phyloP scores from a whole-genome alignment of 2,888 invertebrate species.

The Polydrusus pterygomalis region DNA sequence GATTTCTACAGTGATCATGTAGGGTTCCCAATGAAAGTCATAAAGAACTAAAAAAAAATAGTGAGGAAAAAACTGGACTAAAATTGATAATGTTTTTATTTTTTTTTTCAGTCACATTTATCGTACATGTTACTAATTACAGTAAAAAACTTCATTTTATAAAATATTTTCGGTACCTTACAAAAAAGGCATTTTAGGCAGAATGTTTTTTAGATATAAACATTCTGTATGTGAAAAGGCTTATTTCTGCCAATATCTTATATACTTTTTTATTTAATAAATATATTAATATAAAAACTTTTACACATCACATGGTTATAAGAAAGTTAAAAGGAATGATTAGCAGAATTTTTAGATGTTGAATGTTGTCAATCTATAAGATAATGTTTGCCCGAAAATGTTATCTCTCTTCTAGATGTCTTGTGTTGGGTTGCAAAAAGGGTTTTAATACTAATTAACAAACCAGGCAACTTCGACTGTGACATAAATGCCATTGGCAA shows the following conservation, averaged over 20 bases:
- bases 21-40: too few relatives aligned
- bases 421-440: too few relatives aligned
- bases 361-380: too few relatives aligned
- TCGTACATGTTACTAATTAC: constrained; percentile 62
- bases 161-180: constrained; percentile 61
- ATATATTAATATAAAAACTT: constrained; percentile 52
- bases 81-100: constrained; percentile 37
- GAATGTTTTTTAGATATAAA: constrained; percentile 47
- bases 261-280: constrained; percentile 33
- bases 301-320: constrained; percentile 53
- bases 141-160: constrained; percentile 63
- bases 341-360: constrained; percentile 11
- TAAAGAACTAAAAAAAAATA: too few relatives aligned
- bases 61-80: constrained; percentile 1
- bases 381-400: too few relatives aligned
- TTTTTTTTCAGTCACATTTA: constrained; percentile 62
- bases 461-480: too few relatives aligned
- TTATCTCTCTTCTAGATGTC: too few relatives aligned
- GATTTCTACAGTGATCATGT: too few relatives aligned
- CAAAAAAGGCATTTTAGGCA: constrained; percentile 51
- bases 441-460: too few relatives aligned
- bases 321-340: constrained; percentile 13
- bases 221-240: constrained; percentile 33
- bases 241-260: constrained; percentile 37
- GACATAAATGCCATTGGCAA: too few relatives aligned